These are phyloP conservation scores for Alentia gelatinosa DNA, from an alignment of 2,888 invertebrate genomes.

Conservation along the genomic window DNA sequence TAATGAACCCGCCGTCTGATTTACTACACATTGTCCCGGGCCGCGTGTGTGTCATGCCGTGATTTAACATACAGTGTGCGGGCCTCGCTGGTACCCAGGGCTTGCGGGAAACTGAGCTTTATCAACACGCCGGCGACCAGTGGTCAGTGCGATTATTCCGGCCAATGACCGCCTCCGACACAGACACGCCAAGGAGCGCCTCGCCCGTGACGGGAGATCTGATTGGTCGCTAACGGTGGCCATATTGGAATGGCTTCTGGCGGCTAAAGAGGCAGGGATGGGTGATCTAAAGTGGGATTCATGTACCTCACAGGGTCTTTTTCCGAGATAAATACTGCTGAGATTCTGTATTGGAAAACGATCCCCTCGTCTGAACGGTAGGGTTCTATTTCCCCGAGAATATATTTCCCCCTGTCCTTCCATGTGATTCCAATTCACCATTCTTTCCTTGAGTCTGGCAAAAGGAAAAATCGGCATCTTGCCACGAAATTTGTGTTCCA, in stretches of 20 bases:
- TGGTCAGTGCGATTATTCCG: neutral
- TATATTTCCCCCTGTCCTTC: too few relatives aligned
- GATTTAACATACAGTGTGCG: neutral
- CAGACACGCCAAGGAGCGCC: neutral
- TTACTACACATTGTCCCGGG: slow-evolving; percentile 14
- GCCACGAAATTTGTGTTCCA: too few relatives aligned
- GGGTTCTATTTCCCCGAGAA: too few relatives aligned
- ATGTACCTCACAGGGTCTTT: too few relatives aligned
- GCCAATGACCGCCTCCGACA: neutral
- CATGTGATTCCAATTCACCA: too few relatives aligned
- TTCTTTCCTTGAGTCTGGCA: too few relatives aligned
- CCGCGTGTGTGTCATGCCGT: neutral
- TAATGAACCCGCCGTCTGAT: neutral
- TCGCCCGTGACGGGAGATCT: neutral
- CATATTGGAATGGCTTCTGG: neutral
- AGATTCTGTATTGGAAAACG: too few relatives aligned
- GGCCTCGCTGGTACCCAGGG: neutral
- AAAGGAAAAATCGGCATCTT: too few relatives aligned
- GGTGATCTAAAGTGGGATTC: neutral
- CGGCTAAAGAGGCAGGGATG: neutral
- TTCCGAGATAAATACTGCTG: too few relatives aligned
- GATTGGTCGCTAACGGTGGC: neutral
- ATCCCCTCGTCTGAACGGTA: too few relatives aligned
- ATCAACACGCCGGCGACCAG: neutral
- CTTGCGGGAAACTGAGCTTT: neutral